These are phyloP conservation scores for Rambutsinella grinnellia DNA, from an alignment of 2,888 invertebrate genomes.

Conservation along the genomic window DNA sequence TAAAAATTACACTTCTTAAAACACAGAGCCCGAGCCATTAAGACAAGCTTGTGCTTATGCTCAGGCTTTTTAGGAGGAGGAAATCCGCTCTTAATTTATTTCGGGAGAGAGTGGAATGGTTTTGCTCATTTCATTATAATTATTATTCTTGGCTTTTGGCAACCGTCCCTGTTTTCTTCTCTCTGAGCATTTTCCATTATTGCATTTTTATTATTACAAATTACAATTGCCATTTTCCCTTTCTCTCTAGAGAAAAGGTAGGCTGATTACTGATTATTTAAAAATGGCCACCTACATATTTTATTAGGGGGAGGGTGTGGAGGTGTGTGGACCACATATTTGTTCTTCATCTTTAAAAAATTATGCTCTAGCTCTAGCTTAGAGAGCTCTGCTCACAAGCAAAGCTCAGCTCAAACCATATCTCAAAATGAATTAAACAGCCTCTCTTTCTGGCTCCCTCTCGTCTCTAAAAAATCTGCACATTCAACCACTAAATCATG, in stretches of 20 bases:
- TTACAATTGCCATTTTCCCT: background rate
- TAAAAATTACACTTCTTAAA: background rate
- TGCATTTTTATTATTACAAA: background rate
- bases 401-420: background rate
- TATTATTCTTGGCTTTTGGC: conserved; percentile 9
- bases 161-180: background rate
- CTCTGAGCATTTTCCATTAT: background rate
- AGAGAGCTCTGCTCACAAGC: background rate
- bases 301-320: background rate
- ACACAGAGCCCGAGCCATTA: background rate
- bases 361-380: too few species aligned
- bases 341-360: background rate
- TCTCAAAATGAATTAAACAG: background rate
- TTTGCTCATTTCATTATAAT: conserved; percentile 38
- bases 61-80: background rate
- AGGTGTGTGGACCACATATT: background rate
- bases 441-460: background rate
- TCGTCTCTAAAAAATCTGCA: conserved; percentile 15
- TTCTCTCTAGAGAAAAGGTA: background rate
- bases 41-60: background rate
- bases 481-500: conserved; percentile 56
- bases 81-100: background rate
- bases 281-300: background rate
- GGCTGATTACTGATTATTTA: background rate
- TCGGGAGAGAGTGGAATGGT: background rate